Conservation (phyloP, 2,113 vertebrate genomes). For the Chionodraco myersi region DNA sequence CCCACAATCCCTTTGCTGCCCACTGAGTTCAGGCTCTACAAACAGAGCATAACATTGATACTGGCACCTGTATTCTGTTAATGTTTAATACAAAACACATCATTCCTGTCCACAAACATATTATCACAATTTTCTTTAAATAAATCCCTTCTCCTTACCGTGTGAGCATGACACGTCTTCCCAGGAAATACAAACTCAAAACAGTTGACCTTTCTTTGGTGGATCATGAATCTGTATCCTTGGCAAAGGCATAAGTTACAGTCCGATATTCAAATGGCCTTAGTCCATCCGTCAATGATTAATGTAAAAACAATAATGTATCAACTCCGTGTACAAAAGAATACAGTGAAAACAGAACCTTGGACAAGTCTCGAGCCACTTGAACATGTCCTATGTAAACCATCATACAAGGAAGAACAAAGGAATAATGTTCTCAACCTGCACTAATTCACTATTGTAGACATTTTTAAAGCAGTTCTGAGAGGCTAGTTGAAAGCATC, state of each 20-base stretch:
- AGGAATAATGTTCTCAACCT: too few relatives aligned
- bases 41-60: not conserved
- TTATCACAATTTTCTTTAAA: slow-evolving; percentile 10
- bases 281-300: slow-evolving; percentile 45
- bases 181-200: slow-evolving; percentile 13
- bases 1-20: not conserved
- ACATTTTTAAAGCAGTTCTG: too few relatives aligned
- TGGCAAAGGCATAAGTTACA: slow-evolving; percentile 33
- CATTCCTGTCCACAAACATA: not conserved
- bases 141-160: not conserved
- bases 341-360: slow-evolving; percentile 21
- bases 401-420: not conserved
- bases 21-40: not conserved
- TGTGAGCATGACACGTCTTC: not conserved
- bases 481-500: not conserved
- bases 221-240: slow-evolving; percentile 15
- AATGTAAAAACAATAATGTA: slow-evolving; percentile 28
- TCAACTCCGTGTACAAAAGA: slow-evolving; percentile 14
- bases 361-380: not conserved
- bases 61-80: not conserved
- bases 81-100: not conserved
- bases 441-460: too few relatives aligned
- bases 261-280: slow-evolving; percentile 45
- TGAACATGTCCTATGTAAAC: not conserved
- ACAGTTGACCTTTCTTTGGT: slow-evolving; percentile 5